Percentiles rank a stretch among this genome's conserved stretches.
phyloP scores from a whole-genome alignment of 2,113 vertebrate genomes.

The Formicarius rufipectus region DNA sequence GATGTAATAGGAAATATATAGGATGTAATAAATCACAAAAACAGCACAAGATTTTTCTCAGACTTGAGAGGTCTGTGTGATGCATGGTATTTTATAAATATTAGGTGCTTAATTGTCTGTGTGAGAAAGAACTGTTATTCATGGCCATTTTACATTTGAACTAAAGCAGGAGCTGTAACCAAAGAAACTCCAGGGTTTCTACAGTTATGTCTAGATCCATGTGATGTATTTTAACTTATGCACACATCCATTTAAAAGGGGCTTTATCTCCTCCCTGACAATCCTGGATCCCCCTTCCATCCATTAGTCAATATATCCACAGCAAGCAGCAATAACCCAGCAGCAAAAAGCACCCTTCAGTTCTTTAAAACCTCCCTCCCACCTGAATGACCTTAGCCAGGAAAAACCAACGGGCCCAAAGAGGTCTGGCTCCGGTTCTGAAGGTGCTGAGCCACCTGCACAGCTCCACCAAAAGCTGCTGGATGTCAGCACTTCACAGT shows the following conservation, averaged over 20 bases:
- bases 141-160: conserved; percentile 24
- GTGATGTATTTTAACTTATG: conserved; percentile 32
- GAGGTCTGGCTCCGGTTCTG: neutral
- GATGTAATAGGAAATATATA: neutral
- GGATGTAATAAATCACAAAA: conserved; percentile 14
- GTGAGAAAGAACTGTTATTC: conserved; percentile 46
- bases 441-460: conserved; percentile 45
- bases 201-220: neutral
- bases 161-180: conserved; percentile 1
- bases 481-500: conserved; percentile 5
- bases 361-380: conserved; percentile 51
- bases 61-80: neutral
- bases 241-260: conserved; percentile 16
- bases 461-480: neutral
- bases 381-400: conserved; percentile 40
- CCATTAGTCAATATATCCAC: conserved; percentile 48
- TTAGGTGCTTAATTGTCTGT: conserved; percentile 40
- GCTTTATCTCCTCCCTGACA: conserved; percentile 31
- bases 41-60: neutral
- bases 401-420: conserved; percentile 47
- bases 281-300: conserved; percentile 18
- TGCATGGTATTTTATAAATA: conserved; percentile 29
- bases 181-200: conserved; percentile 19
- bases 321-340: conserved; percentile 55
- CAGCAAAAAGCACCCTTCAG: conserved; percentile 50